These are phyloP conservation scores for Drosophila kanekoi DNA, from an alignment of 2,888 invertebrate species.

Conservation along the genomic window DNA sequence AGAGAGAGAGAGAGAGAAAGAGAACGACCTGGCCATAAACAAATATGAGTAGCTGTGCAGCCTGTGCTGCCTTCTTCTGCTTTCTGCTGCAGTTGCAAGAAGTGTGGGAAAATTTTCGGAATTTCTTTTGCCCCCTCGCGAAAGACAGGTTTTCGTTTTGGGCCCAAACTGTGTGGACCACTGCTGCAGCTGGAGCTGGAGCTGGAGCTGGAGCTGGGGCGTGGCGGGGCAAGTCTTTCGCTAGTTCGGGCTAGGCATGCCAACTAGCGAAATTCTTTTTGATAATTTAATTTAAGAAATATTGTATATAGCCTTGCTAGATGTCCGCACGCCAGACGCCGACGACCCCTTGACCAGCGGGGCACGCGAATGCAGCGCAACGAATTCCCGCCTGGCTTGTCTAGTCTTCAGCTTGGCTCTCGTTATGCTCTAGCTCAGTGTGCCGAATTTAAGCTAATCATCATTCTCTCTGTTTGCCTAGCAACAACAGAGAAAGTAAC, in stretches of 20 bases:
- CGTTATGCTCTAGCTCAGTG: constrained; percentile 41
- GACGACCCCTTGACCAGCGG: constrained; percentile 69
- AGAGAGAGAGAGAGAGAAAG: constrained; percentile 5
- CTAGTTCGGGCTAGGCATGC: constrained; percentile 66
- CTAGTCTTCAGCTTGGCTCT: constrained; percentile 28
- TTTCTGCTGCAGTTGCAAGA: constrained; percentile 50
- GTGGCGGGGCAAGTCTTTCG: constrained; percentile 49
- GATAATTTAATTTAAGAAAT: constrained; percentile 79
- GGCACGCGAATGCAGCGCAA: constrained; percentile 51
- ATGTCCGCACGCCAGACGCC: constrained; percentile 33
- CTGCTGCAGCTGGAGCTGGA: constrained; percentile 17
- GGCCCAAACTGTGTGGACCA: constrained; percentile 16
- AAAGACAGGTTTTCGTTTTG: constrained; percentile 57
- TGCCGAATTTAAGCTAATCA: constrained; percentile 52
- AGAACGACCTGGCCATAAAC: constrained; percentile 72
- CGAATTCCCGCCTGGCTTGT: constrained; percentile 41
- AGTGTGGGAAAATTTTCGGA: constrained; percentile 80
- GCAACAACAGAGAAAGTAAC: constrained; percentile 65
- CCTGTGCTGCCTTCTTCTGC: constrained; percentile 30
- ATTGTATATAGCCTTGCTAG: constrained; percentile 67
- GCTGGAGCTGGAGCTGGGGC: constrained; percentile 41
- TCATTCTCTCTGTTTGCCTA: constrained; percentile 31
- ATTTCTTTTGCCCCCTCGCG: constrained; percentile 65
- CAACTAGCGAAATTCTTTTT: constrained; percentile 81
- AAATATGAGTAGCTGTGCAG: constrained; percentile 77